Conservation (phyloP, 2,113 vertebrate genomes). For the Corydoras sp. region DNA sequence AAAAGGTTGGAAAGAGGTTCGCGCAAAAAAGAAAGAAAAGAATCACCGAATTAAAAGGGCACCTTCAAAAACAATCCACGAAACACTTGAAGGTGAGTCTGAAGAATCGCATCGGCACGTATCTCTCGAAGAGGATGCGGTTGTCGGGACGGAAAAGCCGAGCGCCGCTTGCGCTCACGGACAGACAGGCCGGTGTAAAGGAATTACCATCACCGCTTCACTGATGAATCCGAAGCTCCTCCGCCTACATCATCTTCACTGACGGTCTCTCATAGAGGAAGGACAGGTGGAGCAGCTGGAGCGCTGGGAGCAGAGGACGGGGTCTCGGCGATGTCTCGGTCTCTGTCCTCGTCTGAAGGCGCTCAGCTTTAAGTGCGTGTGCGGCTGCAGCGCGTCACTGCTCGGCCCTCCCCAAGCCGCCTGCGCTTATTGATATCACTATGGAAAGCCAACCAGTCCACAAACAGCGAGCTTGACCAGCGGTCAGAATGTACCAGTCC, state of each 20-base stretch:
- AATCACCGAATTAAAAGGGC: conserved; percentile 41
- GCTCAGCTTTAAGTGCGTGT: conserved; percentile 49
- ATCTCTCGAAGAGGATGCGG: conserved; percentile 55
- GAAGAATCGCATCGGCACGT: conserved; percentile 76
- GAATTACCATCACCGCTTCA: conserved; percentile 33
- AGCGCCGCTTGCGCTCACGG: conserved; percentile 36
- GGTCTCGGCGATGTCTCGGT: background rate
- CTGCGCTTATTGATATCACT: background rate
- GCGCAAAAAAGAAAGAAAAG: conserved; percentile 30
- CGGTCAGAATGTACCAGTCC: too few species aligned
- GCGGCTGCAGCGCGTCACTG: conserved; percentile 44
- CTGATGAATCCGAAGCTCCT: background rate
- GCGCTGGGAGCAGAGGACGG: too few species aligned
- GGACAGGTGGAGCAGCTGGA: too few species aligned
- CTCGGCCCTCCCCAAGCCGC: conserved; percentile 32
- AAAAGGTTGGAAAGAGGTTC: conserved; percentile 17
- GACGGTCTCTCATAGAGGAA: too few species aligned
- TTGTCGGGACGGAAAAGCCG: conserved; percentile 40
- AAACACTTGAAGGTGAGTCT: conserved; percentile 83
- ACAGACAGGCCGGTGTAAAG: conserved; percentile 31
- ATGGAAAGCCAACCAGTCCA: conserved; percentile 13
- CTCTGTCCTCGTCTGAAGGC: conserved; percentile 32
- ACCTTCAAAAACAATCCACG: conserved; percentile 80
- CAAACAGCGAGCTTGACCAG: background rate
- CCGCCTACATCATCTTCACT: conserved; percentile 35